Conservation (phyloP, 53 echinoderm and acorn worm species). For the Echinarachnius parma region DNA sequence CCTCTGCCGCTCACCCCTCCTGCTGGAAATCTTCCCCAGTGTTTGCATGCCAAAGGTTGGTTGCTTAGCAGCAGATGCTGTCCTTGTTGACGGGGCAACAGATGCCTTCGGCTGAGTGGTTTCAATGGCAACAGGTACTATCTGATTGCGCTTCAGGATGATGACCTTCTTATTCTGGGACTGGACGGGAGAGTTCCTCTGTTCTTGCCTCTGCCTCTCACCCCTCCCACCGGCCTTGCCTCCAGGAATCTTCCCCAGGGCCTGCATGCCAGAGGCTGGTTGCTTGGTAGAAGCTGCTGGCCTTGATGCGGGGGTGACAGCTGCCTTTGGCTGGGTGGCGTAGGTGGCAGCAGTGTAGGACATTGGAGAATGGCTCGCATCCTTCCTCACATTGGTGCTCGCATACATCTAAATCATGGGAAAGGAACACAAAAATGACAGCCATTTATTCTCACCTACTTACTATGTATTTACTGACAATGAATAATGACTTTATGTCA, state of each 20-base stretch:
- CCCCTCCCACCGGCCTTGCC: constrained; percentile 12
- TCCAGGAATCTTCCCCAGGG: constrained; percentile 36
- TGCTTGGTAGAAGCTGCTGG: background rate
- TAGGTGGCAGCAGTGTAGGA: constrained; percentile 26
- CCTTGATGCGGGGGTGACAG: background rate
- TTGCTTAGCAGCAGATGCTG: background rate
- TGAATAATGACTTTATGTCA: too few relatives aligned
- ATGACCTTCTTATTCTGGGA: constrained; percentile 9
- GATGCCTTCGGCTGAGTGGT: constrained; percentile 15
- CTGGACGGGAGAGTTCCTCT: background rate
- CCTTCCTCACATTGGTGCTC: constrained; percentile 18
- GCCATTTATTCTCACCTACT: too few relatives aligned
- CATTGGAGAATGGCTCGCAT: constrained; percentile 25
- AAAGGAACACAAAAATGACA: too few relatives aligned
- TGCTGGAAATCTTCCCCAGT: constrained; percentile 29
- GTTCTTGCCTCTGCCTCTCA: background rate
- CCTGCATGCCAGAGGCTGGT: constrained; percentile 13
- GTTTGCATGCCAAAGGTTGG: constrained; percentile 14
- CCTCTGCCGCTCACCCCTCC: background rate
- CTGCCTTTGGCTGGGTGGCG: constrained; percentile 13
- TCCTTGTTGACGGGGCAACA: background rate
- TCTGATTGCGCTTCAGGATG: constrained; percentile 27
- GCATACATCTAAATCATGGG: constrained; percentile 13
- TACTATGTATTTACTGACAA: too few relatives aligned
- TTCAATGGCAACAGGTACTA: too few relatives aligned